Evolutionary conservation across 2,113 vertebrate species (phyloP).

Genomic region (Pagrus major): DNA sequence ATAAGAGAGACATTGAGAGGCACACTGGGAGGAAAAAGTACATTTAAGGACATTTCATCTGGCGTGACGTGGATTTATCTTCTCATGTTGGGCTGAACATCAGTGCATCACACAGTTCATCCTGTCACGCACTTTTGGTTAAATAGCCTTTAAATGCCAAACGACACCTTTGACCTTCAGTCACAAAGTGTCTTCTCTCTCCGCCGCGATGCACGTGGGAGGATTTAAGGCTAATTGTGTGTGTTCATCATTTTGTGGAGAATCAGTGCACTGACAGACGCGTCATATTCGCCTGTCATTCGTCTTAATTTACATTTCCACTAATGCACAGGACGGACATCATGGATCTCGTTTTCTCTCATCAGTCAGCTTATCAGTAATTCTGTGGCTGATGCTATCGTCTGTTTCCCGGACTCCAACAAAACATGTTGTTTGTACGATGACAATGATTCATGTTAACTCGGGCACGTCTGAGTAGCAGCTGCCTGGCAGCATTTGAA

Average conservation of each 20-base stretch:
- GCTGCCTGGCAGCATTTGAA: conserved; percentile 29
- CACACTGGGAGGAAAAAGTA: neutral
- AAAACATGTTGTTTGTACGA: conserved; percentile 46
- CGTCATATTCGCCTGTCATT: neutral
- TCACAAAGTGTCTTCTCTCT: neutral
- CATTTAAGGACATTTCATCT: too few species aligned
- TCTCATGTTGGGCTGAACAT: neutral
- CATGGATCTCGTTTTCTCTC: neutral
- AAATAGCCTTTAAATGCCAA: neutral
- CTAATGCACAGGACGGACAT: neutral
- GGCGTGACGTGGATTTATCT: neutral
- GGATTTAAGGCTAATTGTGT: neutral
- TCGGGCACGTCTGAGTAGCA: neutral
- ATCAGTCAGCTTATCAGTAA: conserved; percentile 38
- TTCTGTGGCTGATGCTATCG: conserved; percentile 25
- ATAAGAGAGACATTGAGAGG: neutral
- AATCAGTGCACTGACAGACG: neutral
- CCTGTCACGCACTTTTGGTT: neutral
- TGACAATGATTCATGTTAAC: neutral
- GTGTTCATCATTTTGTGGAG: neutral
- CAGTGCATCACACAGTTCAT: neutral
- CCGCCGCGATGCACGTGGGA: neutral
- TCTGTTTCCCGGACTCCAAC: conserved; percentile 31
- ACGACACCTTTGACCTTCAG: neutral
- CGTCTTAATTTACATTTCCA: conserved; percentile 41